Conservation (phyloP, 2,797 vertebrate genomes). For the Babyrousa celebensis region DNA sequence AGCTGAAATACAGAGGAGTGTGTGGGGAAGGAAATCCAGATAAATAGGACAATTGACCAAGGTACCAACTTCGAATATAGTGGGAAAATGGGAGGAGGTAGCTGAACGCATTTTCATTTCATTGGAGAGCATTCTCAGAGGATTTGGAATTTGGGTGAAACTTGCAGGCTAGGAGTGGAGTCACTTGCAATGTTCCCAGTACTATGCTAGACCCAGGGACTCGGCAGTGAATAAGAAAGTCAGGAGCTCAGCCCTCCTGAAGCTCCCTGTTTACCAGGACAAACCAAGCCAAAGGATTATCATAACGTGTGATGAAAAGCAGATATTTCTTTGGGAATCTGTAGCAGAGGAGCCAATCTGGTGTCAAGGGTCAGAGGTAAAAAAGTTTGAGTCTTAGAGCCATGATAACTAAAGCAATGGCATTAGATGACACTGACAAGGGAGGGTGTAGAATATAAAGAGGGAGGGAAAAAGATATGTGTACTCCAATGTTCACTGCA, state of each 20-base stretch:
- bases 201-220: no score
- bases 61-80: neutral
- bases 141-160: neutral
- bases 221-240: neutral
- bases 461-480: neutral
- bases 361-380: neutral
- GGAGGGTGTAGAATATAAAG: neutral
- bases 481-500: no score
- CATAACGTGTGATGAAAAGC: neutral
- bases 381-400: neutral
- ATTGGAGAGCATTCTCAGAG: neutral
- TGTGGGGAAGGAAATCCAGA: neutral
- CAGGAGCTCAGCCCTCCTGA: rapidly evolving
- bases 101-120: neutral
- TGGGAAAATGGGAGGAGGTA: neutral
- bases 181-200: neutral
- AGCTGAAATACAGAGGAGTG: neutral
- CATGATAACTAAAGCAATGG: neutral
- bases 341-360: neutral
- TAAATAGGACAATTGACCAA: neutral
- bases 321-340: neutral
- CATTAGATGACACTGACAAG: neutral
- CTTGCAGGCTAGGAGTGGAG: neutral
- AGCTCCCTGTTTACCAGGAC: neutral
- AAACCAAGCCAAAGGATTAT: neutral